These are phyloP conservation scores for Drosophila quadrilineata DNA, from an alignment of 1,140 invertebrate species.

Conservation along the genomic window DNA sequence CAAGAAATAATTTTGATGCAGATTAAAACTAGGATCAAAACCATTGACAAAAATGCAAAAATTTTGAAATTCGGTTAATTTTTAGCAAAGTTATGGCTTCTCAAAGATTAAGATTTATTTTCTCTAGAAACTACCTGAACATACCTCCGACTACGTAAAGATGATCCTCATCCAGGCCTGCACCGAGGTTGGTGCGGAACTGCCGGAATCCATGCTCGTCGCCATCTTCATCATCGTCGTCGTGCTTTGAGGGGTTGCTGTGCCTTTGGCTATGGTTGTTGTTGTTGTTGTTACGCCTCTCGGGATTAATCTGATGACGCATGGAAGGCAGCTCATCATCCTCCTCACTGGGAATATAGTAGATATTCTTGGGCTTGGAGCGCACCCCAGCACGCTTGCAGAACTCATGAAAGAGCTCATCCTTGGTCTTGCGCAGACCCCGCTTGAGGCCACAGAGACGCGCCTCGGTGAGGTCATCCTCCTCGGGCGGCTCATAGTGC, in stretches of 20 bases:
- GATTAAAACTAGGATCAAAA: too few relatives aligned
- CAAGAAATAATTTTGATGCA: too few relatives aligned
- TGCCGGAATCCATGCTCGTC: slow-evolving; percentile 65
- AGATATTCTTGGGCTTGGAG: slow-evolving; percentile 74
- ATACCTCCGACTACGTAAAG: slow-evolving; percentile 66
- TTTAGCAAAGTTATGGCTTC: too few relatives aligned
- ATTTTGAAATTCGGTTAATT: too few relatives aligned
- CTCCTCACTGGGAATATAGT: slow-evolving; percentile 63
- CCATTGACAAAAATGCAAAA: too few relatives aligned
- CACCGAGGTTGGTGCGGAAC: slow-evolving; percentile 21
- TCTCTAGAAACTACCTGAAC: too few relatives aligned
- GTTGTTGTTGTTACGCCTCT: background rate
- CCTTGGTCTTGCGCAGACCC: slow-evolving; percentile 73
- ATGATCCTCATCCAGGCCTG: slow-evolving; percentile 54
- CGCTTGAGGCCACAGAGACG: slow-evolving; percentile 68
- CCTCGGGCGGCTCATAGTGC: background rate
- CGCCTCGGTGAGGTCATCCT: slow-evolving; percentile 12
- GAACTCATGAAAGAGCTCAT: slow-evolving; percentile 78
- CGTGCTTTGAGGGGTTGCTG: background rate
- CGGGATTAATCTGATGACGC: background rate
- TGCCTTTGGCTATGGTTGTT: background rate
- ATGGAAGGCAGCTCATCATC: slow-evolving; percentile 2
- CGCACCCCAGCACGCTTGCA: slow-evolving; percentile 68
- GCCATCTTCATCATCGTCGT: slow-evolving; percentile 32
- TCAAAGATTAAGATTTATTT: too few relatives aligned